Evolutionary conservation across 2,888 invertebrate species (phyloP), one percentile per base, ranked within the genome.

Genomic region (Ypsolopha sequella): DNA sequence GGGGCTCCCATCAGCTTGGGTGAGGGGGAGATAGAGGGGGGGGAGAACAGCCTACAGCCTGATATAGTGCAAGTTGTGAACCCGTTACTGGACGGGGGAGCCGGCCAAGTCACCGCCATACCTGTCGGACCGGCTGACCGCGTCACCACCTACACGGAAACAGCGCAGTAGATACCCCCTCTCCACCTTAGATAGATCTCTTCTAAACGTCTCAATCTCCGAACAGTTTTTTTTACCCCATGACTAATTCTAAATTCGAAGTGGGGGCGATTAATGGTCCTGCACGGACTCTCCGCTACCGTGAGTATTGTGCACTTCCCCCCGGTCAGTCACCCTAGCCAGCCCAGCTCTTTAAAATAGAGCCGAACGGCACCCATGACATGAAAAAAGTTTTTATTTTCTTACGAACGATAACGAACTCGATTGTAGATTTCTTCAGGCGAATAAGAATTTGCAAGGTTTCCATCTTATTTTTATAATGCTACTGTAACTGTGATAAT

Each of bases 31-130:
- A 58, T 57, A 0, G 78, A 75, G 9, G 68, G 62, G 6, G 79
- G 89, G 10, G 89, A 89, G 53, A 84, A 76, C 54, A 88, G 88
- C 35, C 61, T 89, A 71, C 73, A 90, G 88, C 67, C 89, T 60
- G 73, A 87, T 73, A 68, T 89, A 73, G 72, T 89, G 68, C 79
- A 88, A 77, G 87, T 87, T 1, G 85, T 87, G 6, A 87, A 87
- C 61, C 87, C 87, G 6, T 60, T 87, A 51, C 64, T 87, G 8
- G 87, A 86, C 66, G 86, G 87, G 14, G 79, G 80, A 53, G 79
- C 82, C 7, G 87, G 87, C 1, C 70, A 65, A 39, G 87, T 87
- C 56, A 87, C 87, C 50, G 73, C 87, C 55, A 87, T 87, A 41
- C 67, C 86, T 41, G 86, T 87, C 2, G 87, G 85, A 0, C 86